Evolutionary conservation across 2,797 vertebrate genomes (phyloP), one percentile per base, ranked within the genome.

Genomic region (Pseudochirops cupreus): DNA sequence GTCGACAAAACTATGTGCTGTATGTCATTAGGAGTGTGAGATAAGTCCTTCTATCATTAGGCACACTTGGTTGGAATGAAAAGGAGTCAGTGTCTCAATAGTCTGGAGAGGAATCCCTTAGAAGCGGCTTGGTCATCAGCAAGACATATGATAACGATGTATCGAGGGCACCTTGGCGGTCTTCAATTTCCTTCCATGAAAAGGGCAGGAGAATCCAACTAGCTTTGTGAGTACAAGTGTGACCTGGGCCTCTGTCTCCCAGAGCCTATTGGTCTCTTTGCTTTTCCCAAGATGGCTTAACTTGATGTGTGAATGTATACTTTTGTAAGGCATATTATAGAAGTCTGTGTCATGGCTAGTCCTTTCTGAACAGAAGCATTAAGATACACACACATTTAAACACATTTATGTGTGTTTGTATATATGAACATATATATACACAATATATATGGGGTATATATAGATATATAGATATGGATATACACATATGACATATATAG

Each of bases 1-100:
- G 96, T 92, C 91, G 95, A 95, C 55, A 96, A 97, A 97, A 93
- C 90, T 90, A 94, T 96, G 94, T 93, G 92, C 92, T 95, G 91
- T 96, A 82, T 97, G 92, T 97, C 97, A 97, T 96, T 98, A 98
- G 96, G 94, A 97, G 97, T 96, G 92, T 92, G 91, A 97, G 97
- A 97, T 97, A 98, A 97, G 92, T 95, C 74, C 90, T 90, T 91
- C 95, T 97, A 96, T 97, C 96, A 91, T 92, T 92, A 53, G 82
- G 55, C 91, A 97, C 96, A 95, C 96, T n/a, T n/a, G n/a, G n/a
- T 98, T 96, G 91, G 95, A 96, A 56, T 94, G 94, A 96, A 97
- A 97, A 97, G 96, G 96, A 97, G 93, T 93, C 92, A 52, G 92
- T 90, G 95, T 97, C 92, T 98, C 94, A 97, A 96, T 87, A 94